Base-by-base conservation (phyloP, 37 sponge, comb jelly and placozoan genomes). In the Beroe forskalii region DNA sequence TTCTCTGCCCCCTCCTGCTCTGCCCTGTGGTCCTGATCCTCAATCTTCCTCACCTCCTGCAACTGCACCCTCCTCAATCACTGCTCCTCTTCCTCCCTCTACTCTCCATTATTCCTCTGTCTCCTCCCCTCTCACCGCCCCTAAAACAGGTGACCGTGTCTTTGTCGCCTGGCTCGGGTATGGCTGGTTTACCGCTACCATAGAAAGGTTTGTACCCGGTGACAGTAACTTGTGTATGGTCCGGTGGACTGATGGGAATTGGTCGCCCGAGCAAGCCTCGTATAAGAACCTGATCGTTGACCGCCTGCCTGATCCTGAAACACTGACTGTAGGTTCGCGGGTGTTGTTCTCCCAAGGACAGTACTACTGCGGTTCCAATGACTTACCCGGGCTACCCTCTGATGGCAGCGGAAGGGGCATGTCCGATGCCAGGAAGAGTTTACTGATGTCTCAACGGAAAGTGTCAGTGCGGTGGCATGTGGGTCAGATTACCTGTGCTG, bases 221-320 rank as follows among this genome's bases (percentile, higher is more conserved):
- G 28, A 40, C 27, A 43, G 20, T 43, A 44, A 24, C 86, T 39
- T 72, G 75, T 80, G n/a, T 55, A 80, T 80, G 86, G 33, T 80
- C 23, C 27, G 41, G 86, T 80, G 86, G 86, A 42, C 60, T 3
- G 86, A 80, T 38, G 86, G 86, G 60, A 24, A 80, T 30, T 80
- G 86, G 86, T 12, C 60, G 0, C 55, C 86, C 27, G 86, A 80
- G 55, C 27, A 20, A 6, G 86, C 86, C n/a, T n/a, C 14, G 27
- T 44, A 30, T n/a, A 2, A 17, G 6, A 42, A 80, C 27, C 48
- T 80, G 60, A n/a, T 32, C 25, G 31, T 40, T 9, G 3, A 80
- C 55, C 39, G 33, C 12, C 55, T 43, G 24, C 86, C 86, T 20
- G 60, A 44, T 42, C 30, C 27, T 23, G 3, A 20, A 6, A 42